phyloP scores from a whole-genome alignment of 2,888 invertebrate species.

The Troilus luridus region DNA sequence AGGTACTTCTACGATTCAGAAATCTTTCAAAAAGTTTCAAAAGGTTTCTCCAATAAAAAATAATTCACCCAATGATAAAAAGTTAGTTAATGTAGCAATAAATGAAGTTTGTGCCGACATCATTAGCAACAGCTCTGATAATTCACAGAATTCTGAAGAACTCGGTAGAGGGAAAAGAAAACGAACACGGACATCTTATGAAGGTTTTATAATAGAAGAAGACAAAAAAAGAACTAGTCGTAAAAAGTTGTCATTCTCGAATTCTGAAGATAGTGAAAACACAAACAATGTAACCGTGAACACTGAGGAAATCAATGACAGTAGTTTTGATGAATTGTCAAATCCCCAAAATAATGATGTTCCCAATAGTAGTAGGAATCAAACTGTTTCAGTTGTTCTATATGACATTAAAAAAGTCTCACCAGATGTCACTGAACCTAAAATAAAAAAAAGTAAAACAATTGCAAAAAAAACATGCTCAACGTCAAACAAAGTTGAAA shows the following conservation, averaged over 20 bases:
- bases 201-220: conserved; percentile 56
- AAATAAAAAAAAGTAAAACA: not conserved
- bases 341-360: not conserved
- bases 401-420: not conserved
- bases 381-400: not conserved
- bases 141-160: conserved; percentile 53
- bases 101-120: conserved; percentile 2
- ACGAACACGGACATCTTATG: conserved; percentile 54
- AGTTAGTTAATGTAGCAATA: not conserved
- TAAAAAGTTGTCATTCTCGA: conserved; percentile 37
- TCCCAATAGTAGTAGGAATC: not conserved
- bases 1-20: not conserved
- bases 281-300: not conserved
- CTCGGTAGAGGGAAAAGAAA: conserved; percentile 60
- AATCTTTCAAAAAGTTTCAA: conserved; percentile 59
- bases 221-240: not conserved
- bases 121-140: not conserved
- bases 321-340: not conserved
- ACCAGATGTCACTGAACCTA: not conserved
- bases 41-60: conserved; percentile 58
- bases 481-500: not conserved
- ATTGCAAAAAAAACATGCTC: not conserved
- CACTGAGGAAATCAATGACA: not conserved
- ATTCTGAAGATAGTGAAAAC: not conserved
- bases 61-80: not conserved